Conservation (phyloP, 2,888 invertebrate species). For the Chalcosyrphus nemorum region DNA sequence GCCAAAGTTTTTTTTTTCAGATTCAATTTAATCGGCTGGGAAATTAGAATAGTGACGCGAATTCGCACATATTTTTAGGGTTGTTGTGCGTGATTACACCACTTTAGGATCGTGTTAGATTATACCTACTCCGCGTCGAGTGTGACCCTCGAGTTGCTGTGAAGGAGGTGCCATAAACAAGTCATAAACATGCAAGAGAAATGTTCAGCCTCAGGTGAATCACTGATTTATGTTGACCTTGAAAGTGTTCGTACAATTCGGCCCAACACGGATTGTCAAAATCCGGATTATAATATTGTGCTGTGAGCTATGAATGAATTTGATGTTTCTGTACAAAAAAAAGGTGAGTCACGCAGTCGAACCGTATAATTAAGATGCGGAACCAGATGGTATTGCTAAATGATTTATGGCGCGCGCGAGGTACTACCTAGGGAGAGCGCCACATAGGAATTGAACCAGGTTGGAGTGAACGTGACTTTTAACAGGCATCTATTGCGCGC, state of each 20-base stretch:
- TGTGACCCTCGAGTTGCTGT: conserved; percentile 11
- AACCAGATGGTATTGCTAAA: conserved; percentile 6
- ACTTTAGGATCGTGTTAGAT: conserved; percentile 54
- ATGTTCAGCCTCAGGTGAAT: conserved; percentile 46
- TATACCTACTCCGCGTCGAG: too few species aligned
- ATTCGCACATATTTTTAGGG: conserved; percentile 54
- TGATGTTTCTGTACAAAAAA: background rate
- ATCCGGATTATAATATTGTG: conserved; percentile 1
- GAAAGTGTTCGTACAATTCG: background rate
- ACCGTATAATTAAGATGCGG: background rate
- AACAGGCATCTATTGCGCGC: background rate
- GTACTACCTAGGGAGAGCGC: background rate
- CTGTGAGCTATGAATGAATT: background rate
- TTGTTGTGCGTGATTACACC: conserved; percentile 49
- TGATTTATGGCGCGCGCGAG: background rate
- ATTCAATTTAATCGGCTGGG: conserved; percentile 13
- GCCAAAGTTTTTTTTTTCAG: conserved; percentile 24
- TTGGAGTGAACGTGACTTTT: conserved; percentile 13
- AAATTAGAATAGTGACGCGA: conserved; percentile 36
- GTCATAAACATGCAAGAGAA: conserved; percentile 35
- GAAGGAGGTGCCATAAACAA: conserved; percentile 44
- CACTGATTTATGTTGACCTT: conserved; percentile 23
- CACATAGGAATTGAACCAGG: background rate
- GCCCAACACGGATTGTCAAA: too few species aligned
- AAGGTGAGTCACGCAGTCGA: background rate